Evolutionary conservation across 2,113 vertebrate species (phyloP).

Genomic region (Sander lucioperca): DNA sequence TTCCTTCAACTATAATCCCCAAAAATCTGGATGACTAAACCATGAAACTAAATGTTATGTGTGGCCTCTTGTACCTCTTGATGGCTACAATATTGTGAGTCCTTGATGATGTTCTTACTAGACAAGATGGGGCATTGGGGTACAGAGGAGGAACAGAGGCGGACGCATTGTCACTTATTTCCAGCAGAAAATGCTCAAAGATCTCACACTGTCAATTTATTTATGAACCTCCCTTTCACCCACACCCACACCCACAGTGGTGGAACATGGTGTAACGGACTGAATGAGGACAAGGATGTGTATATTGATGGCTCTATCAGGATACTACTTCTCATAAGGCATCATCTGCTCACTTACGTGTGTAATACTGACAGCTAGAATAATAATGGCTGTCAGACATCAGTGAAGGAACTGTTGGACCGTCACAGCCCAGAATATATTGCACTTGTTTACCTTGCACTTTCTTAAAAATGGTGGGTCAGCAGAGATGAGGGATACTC

Average conservation of each 20-base stretch:
- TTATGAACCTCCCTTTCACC: slow-evolving; percentile 35
- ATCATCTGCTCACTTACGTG: slow-evolving; percentile 87
- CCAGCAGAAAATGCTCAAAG: slow-evolving; percentile 52
- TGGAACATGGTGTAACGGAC: slow-evolving; percentile 65
- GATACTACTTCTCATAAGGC: slow-evolving; percentile 80
- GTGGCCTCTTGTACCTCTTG: neutral
- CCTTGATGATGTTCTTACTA: slow-evolving; percentile 41
- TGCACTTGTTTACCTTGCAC: slow-evolving; percentile 86
- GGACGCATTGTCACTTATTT: slow-evolving; percentile 55
- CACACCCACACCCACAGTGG: neutral
- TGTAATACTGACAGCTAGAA: slow-evolving; percentile 90
- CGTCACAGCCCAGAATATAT: slow-evolving; percentile 84
- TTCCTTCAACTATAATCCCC: neutral
- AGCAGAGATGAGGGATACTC: slow-evolving; percentile 76
- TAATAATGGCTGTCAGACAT: slow-evolving; percentile 90
- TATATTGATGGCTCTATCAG: slow-evolving; percentile 91
- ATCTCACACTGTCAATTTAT: slow-evolving; percentile 62
- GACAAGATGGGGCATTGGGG: slow-evolving; percentile 16
- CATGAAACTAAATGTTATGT: neutral
- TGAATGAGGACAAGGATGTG: slow-evolving; percentile 78
- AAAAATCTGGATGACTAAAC: neutral
- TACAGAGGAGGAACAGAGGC: slow-evolving; percentile 28
- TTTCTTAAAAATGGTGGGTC: slow-evolving; percentile 63
- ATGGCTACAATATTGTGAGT: neutral
- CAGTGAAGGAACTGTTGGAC: slow-evolving; percentile 85